Percentiles rank a stretch among this genome's conserved stretches.
These are phyloP conservation scores for Spea bombifrons DNA, from an alignment of 2,113 vertebrate species.

Conservation along the genomic window DNA sequence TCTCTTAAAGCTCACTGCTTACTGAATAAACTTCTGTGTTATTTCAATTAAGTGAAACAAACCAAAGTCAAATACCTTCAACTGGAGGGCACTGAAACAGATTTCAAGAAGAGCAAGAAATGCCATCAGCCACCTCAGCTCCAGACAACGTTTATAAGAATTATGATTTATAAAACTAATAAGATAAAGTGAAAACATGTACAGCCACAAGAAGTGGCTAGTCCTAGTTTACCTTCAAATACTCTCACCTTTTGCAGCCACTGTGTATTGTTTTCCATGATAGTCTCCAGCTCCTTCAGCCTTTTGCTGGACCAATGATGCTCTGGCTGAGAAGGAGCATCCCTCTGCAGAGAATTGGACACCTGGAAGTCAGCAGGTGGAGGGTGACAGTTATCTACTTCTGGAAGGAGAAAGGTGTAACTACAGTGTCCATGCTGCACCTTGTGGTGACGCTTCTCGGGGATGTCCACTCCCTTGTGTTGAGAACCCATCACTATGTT, in stretches of 20 bases:
- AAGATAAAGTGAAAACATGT: too few species aligned
- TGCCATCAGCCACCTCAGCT: too few species aligned
- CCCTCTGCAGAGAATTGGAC: constrained; percentile 72
- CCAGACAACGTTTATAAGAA: too few species aligned
- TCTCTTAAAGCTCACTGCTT: too few species aligned
- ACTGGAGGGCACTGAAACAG: too few species aligned
- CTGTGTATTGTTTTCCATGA: constrained; percentile 77
- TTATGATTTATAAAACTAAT: too few species aligned
- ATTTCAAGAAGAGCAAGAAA: too few species aligned
- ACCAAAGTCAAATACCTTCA: too few species aligned
- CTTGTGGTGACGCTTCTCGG: constrained; percentile 65
- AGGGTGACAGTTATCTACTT: constrained; percentile 65
- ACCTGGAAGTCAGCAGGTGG: constrained; percentile 60
- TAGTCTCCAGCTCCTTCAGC: constrained; percentile 69
- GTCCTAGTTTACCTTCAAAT: background rate
- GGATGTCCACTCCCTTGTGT: constrained; percentile 38
- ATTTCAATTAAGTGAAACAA: too few species aligned
- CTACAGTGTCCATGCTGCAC: constrained; percentile 74
- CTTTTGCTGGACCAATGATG: constrained; percentile 66
- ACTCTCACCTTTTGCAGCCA: constrained; percentile 76
- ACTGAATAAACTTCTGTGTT: too few species aligned
- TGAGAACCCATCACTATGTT: constrained; percentile 6
- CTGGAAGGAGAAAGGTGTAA: constrained; percentile 79
- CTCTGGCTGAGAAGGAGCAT: constrained; percentile 56
- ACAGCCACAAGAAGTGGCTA: background rate